A percentile compares a stretch with the other conserved stretches of the same genome.
Conservation (phyloP, 1,140 invertebrate genomes). For the Grapholita molesta region DNA sequence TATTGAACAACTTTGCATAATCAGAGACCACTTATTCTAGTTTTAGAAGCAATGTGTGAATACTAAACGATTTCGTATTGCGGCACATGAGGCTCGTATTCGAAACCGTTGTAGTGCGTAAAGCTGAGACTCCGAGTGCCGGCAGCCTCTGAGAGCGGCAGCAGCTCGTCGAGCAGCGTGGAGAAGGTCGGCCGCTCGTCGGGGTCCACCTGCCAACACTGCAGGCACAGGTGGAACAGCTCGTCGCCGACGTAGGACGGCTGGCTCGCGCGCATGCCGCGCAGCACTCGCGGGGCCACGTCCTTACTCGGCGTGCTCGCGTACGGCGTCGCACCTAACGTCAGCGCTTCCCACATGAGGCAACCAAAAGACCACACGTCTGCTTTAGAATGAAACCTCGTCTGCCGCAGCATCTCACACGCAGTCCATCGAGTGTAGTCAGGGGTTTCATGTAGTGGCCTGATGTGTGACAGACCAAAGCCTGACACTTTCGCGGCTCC, state of each 20-base stretch:
- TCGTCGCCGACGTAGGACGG: constrained; percentile 85
- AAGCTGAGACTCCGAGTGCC: constrained; percentile 65
- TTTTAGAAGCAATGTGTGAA: constrained; percentile 20
- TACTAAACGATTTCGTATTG: constrained; percentile 63
- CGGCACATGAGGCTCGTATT: constrained; percentile 68
- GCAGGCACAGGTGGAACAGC: constrained; percentile 89
- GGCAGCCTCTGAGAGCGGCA: constrained; percentile 47
- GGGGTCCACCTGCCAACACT: constrained; percentile 91
- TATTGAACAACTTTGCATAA: background rate
- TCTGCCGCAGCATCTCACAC: constrained; percentile 84
- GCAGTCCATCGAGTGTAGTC: constrained; percentile 89
- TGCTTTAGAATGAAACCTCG: constrained; percentile 82
- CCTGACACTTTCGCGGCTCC: constrained; percentile 85
- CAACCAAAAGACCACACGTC: constrained; percentile 92
- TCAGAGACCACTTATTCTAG: background rate
- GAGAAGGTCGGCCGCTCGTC: constrained; percentile 84
- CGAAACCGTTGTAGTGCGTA: constrained; percentile 70
- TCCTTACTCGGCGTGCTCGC: constrained; percentile 83
- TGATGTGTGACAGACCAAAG: constrained; percentile 80
- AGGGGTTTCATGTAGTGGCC: constrained; percentile 76
- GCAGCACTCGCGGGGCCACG: constrained; percentile 82
- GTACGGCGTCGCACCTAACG: constrained; percentile 91
- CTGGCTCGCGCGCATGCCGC: constrained; percentile 85
- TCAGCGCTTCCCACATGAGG: constrained; percentile 89
- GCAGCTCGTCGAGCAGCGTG: constrained; percentile 49